Conservation (phyloP, 2,113 vertebrate species). For the Ptilorrhoa leucosticta region DNA sequence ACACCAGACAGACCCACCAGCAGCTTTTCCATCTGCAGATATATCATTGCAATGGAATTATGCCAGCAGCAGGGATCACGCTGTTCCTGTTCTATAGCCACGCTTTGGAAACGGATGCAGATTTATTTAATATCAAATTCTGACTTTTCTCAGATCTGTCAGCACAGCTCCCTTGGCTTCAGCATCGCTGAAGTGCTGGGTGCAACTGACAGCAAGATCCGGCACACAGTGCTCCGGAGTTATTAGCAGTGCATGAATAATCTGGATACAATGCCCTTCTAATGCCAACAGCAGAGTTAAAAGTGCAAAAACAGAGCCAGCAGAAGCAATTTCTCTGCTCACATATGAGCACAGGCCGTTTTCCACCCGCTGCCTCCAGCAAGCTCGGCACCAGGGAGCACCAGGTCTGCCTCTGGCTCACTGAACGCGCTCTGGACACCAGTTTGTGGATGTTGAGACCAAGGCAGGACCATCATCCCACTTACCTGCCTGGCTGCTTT, state of each 20-base stretch:
- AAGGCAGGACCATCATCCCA: neutral
- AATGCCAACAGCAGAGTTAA: neutral
- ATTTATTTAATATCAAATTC: constrained; percentile 18
- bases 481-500: neutral
- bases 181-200: neutral
- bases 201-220: neutral
- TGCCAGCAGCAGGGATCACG: neutral
- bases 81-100: constrained; percentile 26
- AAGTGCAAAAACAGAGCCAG: neutral
- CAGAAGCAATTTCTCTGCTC: neutral
- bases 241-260: constrained; percentile 45
- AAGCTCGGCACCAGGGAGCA: neutral
- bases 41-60: constrained; percentile 42
- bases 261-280: neutral
- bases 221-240: neutral
- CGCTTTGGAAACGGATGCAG: neutral
- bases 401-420: neutral
- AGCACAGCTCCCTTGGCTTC: constrained; percentile 23
- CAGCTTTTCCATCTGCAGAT: neutral
- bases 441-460: neutral
- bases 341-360: neutral
- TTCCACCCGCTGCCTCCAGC: rapidly evolving
- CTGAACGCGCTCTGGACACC: rapidly evolving
- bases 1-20: neutral
- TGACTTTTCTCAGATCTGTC: constrained; percentile 32